Base-by-base conservation (phyloP, 2,888 invertebrate species). In the Himalopsyche kuldschensis region DNA sequence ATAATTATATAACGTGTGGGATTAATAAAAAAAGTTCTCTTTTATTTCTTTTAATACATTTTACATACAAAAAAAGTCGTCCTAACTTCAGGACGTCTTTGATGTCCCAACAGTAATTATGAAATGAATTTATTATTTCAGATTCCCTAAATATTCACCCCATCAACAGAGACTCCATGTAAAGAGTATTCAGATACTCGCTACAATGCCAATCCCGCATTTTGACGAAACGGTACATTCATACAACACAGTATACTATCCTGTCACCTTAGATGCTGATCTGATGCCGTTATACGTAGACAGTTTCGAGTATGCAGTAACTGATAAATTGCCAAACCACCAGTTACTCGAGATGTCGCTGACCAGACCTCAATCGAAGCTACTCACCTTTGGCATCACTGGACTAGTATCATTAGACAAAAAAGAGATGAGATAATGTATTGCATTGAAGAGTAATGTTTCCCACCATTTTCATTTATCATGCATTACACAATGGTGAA, bases 271-370 rank as follows among this genome's bases (percentile, higher is more conserved):
- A 30, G 89, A 90, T 75, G 89, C 90, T 3, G 89, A 90, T 1
- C 90, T 93, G 20, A 89, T 91, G 88, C 93, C 94, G 5, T 87
- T 93, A 17, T 88, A 90, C 77, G 87, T 89, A 0, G 83, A 87
- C 11, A 88, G 89, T 5, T 91, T 88, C 84, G 87, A 87, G 0
- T 92, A 90, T 84, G 87, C 80, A 0, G 86, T 87, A 55, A 84
- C 84, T 1, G 82, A 46, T 47, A n/a, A 31, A 30, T 24, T 78
- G 47, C n/a, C 41, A 15, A 4, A 46, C 3, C 32, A 79, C n/a
- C 79, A 79, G 27, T 30, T 79, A 24, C 31, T 80, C n/a, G 17
- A 31, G 3, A 80, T 80, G 80, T 35, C 63, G 1, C 69, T 80
- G n/a, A 80, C 17, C 31, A 69, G 20, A 24, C 80, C 80, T 20